Evolutionary conservation across 2,888 invertebrate genomes (phyloP).

Genomic region (Glyphotaelius pellucidus): DNA sequence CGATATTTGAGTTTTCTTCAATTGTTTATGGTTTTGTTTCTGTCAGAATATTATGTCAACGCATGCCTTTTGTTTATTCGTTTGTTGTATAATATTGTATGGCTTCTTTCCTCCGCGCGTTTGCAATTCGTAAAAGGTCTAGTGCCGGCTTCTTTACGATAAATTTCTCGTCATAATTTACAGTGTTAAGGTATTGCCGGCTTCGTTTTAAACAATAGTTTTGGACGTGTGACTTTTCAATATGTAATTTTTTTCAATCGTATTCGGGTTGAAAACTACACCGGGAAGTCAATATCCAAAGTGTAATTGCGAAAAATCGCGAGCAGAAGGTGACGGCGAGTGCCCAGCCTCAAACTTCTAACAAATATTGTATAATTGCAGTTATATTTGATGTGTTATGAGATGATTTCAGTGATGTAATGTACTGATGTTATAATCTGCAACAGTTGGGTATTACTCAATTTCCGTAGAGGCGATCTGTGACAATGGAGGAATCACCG

Average conservation of each 20-base stretch:
- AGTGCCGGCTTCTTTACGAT: neutral
- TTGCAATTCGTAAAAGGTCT: neutral
- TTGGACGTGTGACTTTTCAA: neutral
- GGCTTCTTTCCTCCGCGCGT: neutral
- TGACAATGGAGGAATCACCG: neutral
- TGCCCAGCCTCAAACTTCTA: neutral
- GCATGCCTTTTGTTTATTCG: neutral
- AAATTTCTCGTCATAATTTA: neutral
- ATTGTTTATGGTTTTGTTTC: neutral
- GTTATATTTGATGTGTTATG: neutral
- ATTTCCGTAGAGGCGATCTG: neutral
- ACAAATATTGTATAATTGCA: neutral
- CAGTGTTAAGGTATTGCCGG: neutral
- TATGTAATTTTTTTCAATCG: neutral
- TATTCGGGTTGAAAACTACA: neutral
- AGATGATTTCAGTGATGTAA: neutral
- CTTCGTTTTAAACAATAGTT: neutral
- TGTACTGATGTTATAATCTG: neutral
- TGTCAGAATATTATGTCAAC: conserved; percentile 2
- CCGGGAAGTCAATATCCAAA: neutral
- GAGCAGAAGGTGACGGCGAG: neutral
- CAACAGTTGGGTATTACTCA: neutral
- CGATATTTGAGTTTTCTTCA: neutral
- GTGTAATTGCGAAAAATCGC: neutral
- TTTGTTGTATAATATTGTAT: neutral